A percentile compares a stretch with the other conserved stretches of the same genome.
phyloP scores from a whole-genome alignment of 2,797 vertebrate species.

The Sebastes cheni region DNA sequence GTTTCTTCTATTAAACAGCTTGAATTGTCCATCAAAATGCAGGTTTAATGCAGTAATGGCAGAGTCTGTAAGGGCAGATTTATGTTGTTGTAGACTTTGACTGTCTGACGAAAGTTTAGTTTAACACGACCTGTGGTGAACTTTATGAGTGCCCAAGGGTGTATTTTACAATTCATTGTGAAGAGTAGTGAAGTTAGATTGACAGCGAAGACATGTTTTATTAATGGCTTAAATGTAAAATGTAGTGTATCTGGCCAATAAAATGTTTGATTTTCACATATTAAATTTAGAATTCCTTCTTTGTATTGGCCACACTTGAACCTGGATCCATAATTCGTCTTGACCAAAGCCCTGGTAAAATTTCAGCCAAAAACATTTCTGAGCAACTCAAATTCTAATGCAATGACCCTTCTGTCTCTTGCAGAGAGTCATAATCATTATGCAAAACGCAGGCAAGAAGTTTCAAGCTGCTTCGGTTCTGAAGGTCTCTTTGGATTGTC shows the following conservation, averaged over 20 bases:
- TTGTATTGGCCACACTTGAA: neutral
- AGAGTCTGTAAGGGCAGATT: neutral
- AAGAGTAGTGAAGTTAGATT: neutral
- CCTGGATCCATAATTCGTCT: neutral
- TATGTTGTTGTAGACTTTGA: neutral
- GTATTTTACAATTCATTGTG: neutral
- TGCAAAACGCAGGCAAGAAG: neutral
- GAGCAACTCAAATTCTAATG: neutral
- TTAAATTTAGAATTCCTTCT: neutral
- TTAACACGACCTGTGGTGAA: neutral
- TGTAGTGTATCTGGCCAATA: neutral
- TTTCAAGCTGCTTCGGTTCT: constrained; percentile 13
- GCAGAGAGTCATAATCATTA: constrained; percentile 20
- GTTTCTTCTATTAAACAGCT: neutral
- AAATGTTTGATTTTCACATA: neutral
- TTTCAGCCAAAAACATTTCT: constrained; percentile 9
- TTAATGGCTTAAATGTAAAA: neutral
- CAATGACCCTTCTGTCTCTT: neutral
- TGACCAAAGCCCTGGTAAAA: neutral
- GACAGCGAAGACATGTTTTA: neutral
- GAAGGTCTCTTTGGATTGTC: constrained; percentile 29
- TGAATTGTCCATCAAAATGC: neutral
- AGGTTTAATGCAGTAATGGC: neutral
- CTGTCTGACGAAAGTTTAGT: neutral
- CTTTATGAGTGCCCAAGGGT: neutral